Percentiles rank a stretch among this genome's conserved stretches.
These are phyloP conservation scores for Boleophthalmus pectinirostris DNA, from an alignment of 2,113 vertebrate species.

Conservation along the genomic window DNA sequence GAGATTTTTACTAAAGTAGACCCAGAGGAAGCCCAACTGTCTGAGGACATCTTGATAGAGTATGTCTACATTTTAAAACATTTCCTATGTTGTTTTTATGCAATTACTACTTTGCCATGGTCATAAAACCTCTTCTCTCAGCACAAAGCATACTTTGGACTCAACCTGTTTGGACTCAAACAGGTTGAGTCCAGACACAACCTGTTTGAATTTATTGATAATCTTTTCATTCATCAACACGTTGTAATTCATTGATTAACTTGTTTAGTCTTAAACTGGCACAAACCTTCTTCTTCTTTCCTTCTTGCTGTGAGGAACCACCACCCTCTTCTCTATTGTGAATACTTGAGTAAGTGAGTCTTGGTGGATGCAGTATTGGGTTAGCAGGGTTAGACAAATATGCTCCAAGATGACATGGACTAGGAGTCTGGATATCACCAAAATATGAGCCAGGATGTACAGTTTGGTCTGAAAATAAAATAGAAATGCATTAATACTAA, in stretches of 20 bases:
- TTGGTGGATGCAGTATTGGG: slow-evolving; percentile 62
- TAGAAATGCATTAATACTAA: background rate
- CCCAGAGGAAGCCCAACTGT: too few species aligned
- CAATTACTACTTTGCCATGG: background rate
- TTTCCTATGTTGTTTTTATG: background rate
- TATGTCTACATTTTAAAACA: too few species aligned
- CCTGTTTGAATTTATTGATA: background rate
- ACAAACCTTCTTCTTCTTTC: slow-evolving; percentile 52
- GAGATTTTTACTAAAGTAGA: too few species aligned
- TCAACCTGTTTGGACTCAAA: too few species aligned
- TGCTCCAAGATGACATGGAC: slow-evolving; percentile 46
- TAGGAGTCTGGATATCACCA: slow-evolving; percentile 55
- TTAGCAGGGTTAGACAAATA: slow-evolving; percentile 53
- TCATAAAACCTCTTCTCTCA: background rate
- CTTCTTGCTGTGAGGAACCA: slow-evolving; percentile 21
- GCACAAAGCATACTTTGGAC: background rate
- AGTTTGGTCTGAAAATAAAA: slow-evolving; percentile 42
- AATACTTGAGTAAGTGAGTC: slow-evolving; percentile 50
- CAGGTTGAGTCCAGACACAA: background rate
- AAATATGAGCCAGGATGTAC: slow-evolving; percentile 25
- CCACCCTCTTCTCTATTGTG: slow-evolving; percentile 41
- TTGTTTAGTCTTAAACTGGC: background rate
- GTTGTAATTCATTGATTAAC: background rate
- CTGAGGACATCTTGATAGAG: too few species aligned
- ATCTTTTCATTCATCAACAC: background rate